Percentiles rank a stretch among this genome's conserved stretches.
phyloP scores from a whole-genome alignment of 1,140 invertebrate species.

The Halyomorpha halys region DNA sequence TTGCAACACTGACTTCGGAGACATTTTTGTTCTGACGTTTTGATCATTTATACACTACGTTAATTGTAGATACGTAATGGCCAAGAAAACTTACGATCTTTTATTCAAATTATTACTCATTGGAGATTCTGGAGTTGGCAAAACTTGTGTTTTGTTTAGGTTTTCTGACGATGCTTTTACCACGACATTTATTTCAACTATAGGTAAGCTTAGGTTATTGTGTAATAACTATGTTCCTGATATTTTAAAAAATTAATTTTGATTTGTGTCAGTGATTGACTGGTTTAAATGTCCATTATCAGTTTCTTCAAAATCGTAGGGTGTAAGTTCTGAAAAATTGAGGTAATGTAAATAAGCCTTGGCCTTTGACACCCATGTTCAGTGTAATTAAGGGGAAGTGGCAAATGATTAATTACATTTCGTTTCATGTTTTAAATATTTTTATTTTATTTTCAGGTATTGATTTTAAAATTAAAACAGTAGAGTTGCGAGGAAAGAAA shows the following conservation, averaged over 20 bases:
- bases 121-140: conserved; percentile 96
- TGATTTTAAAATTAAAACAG: conserved; percentile 98
- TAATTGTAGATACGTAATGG: conserved; percentile 47
- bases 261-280: too few species aligned
- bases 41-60: conserved; percentile 9
- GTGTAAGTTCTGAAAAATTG: too few species aligned
- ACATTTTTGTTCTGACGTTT: conserved; percentile 16
- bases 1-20: not conserved
- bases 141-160: conserved; percentile 95
- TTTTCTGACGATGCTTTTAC: conserved; percentile 98
- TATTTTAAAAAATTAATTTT: too few species aligned
- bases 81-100: conserved; percentile 95
- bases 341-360: conserved; percentile 6
- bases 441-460: conserved; percentile 75
- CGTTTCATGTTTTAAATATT: conserved; percentile 19
- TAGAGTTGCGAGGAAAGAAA: conserved; percentile 94
- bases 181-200: conserved; percentile 95
- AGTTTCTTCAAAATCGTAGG: too few species aligned
- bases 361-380: conserved; percentile 15
- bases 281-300: too few species aligned
- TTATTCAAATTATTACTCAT: conserved; percentile 96
- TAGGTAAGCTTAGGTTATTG: conserved; percentile 54
- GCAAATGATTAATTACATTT: not conserved
- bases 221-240: too few species aligned
- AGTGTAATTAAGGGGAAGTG: not conserved